These are phyloP conservation scores for Zosterops borbonicus DNA, from an alignment of 2,113 vertebrate genomes.

Conservation along the genomic window DNA sequence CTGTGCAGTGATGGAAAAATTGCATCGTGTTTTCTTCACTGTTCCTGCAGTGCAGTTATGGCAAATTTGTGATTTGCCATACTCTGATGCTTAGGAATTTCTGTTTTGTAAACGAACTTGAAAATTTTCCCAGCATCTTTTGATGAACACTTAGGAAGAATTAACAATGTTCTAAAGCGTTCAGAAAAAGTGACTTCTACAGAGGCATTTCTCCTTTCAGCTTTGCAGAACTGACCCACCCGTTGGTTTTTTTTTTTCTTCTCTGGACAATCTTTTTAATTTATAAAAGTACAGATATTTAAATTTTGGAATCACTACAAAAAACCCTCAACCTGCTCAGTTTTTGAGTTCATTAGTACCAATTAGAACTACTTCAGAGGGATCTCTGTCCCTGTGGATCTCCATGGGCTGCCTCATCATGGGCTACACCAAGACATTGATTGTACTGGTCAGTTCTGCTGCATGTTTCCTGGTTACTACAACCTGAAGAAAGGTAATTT, in stretches of 20 bases:
- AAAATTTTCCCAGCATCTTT: not conserved
- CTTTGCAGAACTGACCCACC: not conserved
- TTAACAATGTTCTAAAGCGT: not conserved
- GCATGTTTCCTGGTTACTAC: not conserved
- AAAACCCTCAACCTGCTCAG: not conserved
- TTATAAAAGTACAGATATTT: not conserved
- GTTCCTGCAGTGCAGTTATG: not conserved
- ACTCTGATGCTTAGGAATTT: not conserved
- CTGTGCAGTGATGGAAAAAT: not conserved
- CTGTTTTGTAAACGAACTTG: not conserved
- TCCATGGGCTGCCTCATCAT: not conserved
- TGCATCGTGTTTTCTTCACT: not conserved
- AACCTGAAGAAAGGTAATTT: not conserved
- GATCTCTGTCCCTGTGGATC: not conserved
- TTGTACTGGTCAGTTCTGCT: not conserved
- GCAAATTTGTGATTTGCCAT: not conserved
- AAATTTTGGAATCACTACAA: not conserved
- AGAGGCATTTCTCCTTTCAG: not conserved
- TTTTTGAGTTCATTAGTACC: not conserved
- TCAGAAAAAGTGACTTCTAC: not conserved
- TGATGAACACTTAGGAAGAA: not conserved
- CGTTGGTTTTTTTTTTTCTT: not conserved
- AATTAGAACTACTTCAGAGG: constrained; percentile 1
- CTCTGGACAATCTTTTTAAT: not conserved
- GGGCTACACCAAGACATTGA: not conserved